A percentile compares a stretch with the other conserved stretches of the same genome.
Conservation (phyloP, 2,113 vertebrate genomes). For the Boleophthalmus pectinirostris region DNA sequence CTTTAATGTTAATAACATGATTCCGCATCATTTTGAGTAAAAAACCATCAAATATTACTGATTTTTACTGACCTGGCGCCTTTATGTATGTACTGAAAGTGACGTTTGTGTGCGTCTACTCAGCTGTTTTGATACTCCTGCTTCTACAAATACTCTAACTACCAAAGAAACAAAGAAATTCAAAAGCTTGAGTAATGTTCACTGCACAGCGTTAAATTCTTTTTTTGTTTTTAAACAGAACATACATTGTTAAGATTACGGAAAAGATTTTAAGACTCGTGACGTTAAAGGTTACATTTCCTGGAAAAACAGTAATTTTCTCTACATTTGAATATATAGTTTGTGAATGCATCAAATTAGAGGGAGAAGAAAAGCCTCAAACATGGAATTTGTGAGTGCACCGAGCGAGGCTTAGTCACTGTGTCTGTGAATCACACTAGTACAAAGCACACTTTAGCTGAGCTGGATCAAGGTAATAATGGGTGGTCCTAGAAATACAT, state of each 20-base stretch:
- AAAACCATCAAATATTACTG: too few species aligned
- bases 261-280: not conserved
- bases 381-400: not conserved
- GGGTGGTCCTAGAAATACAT: too few species aligned
- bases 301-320: not conserved
- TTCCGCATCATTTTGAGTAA: too few species aligned
- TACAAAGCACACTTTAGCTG: too few species aligned
- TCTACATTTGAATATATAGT: conserved; percentile 1
- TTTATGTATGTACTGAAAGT: too few species aligned
- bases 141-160: too few species aligned
- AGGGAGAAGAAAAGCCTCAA: not conserved
- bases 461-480: too few species aligned
- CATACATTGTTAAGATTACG: not conserved
- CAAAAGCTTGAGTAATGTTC: not conserved
- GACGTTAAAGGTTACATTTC: not conserved
- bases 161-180: too few species aligned
- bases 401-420: not conserved
- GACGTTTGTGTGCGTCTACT: too few species aligned
- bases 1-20: too few species aligned
- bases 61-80: too few species aligned
- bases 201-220: not conserved
- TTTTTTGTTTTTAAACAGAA: not conserved
- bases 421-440: not conserved
- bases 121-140: too few species aligned
- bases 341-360: not conserved